Conservation (phyloP, 2,797 vertebrate species). For the Notamacropus eugenii region DNA sequence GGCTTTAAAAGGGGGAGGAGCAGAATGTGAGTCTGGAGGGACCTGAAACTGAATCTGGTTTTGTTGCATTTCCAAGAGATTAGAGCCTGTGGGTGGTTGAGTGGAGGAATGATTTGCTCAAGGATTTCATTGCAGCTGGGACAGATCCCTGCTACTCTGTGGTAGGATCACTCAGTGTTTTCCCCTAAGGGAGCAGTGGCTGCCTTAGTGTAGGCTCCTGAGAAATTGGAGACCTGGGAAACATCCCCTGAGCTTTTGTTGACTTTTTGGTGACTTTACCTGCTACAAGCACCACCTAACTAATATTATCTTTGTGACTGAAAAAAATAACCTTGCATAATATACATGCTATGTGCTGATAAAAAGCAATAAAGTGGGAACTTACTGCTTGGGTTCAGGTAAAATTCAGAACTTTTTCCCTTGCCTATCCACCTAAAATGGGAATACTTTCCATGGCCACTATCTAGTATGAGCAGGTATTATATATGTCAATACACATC, state of each 20-base stretch:
- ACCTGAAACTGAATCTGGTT: rapidly evolving
- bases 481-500: not conserved
- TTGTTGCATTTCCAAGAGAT: not conserved
- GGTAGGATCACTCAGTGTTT: rapidly evolving
- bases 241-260: rapidly evolving
- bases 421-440: not conserved
- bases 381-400: not conserved
- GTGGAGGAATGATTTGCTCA: not conserved
- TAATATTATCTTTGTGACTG: not conserved
- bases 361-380: not conserved
- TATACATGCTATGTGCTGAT: not conserved
- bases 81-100: rapidly evolving
- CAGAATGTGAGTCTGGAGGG: not conserved
- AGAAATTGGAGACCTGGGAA: not conserved
- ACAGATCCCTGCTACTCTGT: rapidly evolving
- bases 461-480: not conserved
- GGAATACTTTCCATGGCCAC: not conserved
- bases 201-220: rapidly evolving
- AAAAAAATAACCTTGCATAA: not conserved
- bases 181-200: not conserved
- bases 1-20: not conserved
- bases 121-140: rapidly evolving
- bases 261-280: not conserved
- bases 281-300: rapidly evolving
- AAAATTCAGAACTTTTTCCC: not conserved